These are phyloP conservation scores for Epinotia demarniana DNA, from an alignment of 2,888 invertebrate species.

Conservation along the genomic window DNA sequence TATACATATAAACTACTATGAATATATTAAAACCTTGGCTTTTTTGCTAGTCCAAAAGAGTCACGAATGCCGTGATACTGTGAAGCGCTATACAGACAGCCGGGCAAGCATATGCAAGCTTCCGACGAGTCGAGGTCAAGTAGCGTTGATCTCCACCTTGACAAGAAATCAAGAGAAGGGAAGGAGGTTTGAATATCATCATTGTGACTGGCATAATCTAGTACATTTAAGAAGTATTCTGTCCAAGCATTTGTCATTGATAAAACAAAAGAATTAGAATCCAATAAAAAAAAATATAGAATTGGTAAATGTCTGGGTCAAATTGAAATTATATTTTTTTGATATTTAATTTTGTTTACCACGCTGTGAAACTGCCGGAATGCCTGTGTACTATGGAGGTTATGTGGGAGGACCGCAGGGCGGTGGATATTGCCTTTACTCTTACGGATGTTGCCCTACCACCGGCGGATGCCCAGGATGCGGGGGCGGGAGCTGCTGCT, in stretches of 20 bases:
- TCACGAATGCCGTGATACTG: no score
- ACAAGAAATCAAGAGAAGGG: no score
- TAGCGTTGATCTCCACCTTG: no score
- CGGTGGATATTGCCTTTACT: slow-evolving; percentile 32
- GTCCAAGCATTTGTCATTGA: background rate
- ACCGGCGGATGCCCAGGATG: slow-evolving; percentile 24
- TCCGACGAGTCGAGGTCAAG: no score
- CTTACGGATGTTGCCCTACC: slow-evolving; percentile 21
- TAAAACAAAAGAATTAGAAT: background rate
- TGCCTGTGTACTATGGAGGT: slow-evolving; percentile 34
- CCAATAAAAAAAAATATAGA: background rate
- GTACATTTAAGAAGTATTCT: background rate
- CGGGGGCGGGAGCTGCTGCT: slow-evolving; percentile 17
- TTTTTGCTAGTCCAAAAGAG: no score
- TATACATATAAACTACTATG: no score
- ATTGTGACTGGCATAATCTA: background rate
- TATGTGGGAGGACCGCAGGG: slow-evolving; percentile 31
- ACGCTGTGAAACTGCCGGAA: background rate
- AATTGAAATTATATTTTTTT: background rate
- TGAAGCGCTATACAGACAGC: no score
- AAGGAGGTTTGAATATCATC: background rate
- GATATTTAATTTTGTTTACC: background rate
- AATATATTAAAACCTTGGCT: no score
- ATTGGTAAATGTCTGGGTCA: background rate
- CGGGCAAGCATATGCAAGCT: no score